Evolutionary conservation across 2,113 vertebrate genomes (phyloP), one percentile per base, ranked within the genome.

Genomic region (Bos indicus): DNA sequence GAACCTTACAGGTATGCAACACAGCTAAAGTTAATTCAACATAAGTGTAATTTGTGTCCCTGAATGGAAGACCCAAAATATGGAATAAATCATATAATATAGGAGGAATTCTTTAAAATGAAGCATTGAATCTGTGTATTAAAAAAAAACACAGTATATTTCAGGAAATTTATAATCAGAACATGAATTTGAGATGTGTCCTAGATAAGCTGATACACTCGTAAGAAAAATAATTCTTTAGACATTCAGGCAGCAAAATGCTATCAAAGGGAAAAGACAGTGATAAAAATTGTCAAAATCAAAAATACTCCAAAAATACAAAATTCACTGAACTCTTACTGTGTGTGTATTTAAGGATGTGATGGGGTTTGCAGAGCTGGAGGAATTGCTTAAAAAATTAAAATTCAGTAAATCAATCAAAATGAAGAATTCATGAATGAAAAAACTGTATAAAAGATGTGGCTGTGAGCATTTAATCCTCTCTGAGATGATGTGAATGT

Each of bases 101-200:
- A 67, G 71, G 54, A 57, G 36, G 77, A 78, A 52, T 14, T 87
- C n/a, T 83, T 30, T 30, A 87, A 83, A 59, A 90, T 91, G 56
- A 88, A 92, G 3, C 57, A 40, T 30, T 94, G 33, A 95, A 56
- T 48, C 33, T 86, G 19, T 94, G n/a, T 88, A 57, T 74, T 26
- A 5, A 71, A 87, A 78, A 78, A 87, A 54, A 48, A 21, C 12
- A 57, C 33, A 52, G 1, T 88, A 59, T 94, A 30, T 94, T 95
- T 81, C 28, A 54, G 77, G 87, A 84, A 78, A 93, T 96, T 91
- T 88, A 95, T 48, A 97, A 74, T 86, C 90, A 90, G 40, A 95
- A 43, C 52, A 43, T 87, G 71, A 94, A 59, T 88, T 74, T 7
- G 10, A 91, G 23, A 59, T 14, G 17, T 88, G 33, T 56, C 33